phyloP scores from a whole-genome alignment of 2,113 vertebrate genomes.

The Alces alces region DNA sequence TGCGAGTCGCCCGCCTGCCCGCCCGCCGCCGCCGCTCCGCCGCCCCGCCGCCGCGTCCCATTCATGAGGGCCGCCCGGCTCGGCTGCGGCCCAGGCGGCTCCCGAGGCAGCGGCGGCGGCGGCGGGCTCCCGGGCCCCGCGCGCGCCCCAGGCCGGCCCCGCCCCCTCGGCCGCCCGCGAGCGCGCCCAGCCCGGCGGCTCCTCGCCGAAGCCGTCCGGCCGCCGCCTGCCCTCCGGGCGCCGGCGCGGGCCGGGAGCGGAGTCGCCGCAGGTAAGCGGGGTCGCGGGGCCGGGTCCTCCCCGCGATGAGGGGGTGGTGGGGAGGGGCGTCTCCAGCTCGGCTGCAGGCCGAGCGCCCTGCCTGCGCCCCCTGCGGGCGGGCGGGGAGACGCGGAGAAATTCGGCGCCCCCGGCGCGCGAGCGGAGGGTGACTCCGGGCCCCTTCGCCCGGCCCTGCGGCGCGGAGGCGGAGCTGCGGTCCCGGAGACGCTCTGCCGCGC shows the following conservation, averaged over 20 bases:
- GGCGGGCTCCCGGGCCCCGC: not conserved
- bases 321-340: not conserved
- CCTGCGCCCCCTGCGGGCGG: not conserved
- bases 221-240: not conserved
- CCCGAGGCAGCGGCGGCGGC: constrained; percentile 39
- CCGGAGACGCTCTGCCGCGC: not conserved
- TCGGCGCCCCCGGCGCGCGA: not conserved
- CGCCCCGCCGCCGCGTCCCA: constrained; percentile 33
- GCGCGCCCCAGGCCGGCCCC: not conserved
- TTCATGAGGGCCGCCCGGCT: constrained; percentile 63
- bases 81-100: constrained; percentile 58
- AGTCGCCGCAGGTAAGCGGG: constrained; percentile 46
- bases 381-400: not conserved
- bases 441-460: not conserved
- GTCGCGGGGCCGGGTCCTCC: not conserved
- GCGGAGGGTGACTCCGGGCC: not conserved
- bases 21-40: not conserved
- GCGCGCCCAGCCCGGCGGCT: not conserved
- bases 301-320: not conserved
- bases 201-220: not conserved
- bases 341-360: not conserved
- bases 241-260: not conserved
- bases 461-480: not conserved
- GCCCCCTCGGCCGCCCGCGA: not conserved
- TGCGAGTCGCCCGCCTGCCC: not conserved